A percentile compares a stretch with the other conserved stretches of the same genome.
phyloP scores from a whole-genome alignment of 1,140 invertebrate genomes.

The Lysiphlebus fabarum region DNA sequence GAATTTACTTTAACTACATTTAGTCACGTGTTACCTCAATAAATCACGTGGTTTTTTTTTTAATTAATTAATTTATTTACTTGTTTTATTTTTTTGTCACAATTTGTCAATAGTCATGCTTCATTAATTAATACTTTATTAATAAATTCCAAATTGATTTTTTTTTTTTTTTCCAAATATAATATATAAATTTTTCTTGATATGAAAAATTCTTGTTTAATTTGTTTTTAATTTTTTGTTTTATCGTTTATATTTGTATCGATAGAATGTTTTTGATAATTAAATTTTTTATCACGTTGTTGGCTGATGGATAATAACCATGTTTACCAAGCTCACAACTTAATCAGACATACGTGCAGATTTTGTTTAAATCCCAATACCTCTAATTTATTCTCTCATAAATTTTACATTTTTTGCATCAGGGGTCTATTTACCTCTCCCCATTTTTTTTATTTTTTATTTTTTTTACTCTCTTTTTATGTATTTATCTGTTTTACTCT shows the following conservation, averaged over 20 bases:
- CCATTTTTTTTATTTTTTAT: not conserved
- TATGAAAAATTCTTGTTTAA: too few species aligned
- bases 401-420: conserved; percentile 24
- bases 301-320: conserved; percentile 12
- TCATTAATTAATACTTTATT: too few species aligned
- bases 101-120: too few species aligned
- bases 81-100: too few species aligned
- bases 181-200: not conserved
- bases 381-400: conserved; percentile 34
- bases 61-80: not conserved
- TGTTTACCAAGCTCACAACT: conserved; percentile 19
- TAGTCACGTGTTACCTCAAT: conserved; percentile 24
- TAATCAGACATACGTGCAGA: conserved; percentile 25
- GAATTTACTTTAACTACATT: conserved; percentile 27
- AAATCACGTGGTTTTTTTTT: not conserved
- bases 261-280: too few species aligned
- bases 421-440: conserved; percentile 2
- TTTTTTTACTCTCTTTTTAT: conserved; percentile 2
- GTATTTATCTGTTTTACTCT: not conserved
- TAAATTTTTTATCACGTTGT: not conserved
- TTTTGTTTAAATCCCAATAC: conserved; percentile 28
- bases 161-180: too few species aligned
- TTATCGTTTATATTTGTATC: too few species aligned
- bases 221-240: too few species aligned
- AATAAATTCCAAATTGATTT: not conserved